These are phyloP conservation scores for Platycnemis pennipes DNA, from an alignment of 2,888 invertebrate species.

Conservation along the genomic window DNA sequence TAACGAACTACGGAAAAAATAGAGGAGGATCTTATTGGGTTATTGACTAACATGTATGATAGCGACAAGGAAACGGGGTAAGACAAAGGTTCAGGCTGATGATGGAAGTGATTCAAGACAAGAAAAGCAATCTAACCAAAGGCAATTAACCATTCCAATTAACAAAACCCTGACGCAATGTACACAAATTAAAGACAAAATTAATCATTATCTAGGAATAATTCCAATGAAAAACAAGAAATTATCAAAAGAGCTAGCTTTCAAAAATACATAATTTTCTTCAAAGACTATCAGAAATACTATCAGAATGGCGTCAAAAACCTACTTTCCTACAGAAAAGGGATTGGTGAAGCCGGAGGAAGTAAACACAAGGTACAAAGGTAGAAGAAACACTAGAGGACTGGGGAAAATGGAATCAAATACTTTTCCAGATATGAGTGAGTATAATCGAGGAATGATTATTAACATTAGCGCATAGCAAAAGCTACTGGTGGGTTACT, in stretches of 20 bases:
- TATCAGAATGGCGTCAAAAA: background rate
- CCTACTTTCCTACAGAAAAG: background rate
- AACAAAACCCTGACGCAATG: background rate
- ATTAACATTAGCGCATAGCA: background rate
- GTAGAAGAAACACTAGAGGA: background rate
- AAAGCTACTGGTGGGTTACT: background rate
- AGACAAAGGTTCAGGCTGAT: background rate
- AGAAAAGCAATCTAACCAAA: constrained; percentile 16
- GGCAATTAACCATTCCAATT: constrained; percentile 8
- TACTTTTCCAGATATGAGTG: background rate
- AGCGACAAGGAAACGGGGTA: background rate
- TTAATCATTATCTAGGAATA: background rate
- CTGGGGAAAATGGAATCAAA: background rate
- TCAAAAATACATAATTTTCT: background rate
- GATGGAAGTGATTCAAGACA: background rate
- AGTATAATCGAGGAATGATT: background rate
- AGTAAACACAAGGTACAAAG: background rate
- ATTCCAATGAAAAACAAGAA: background rate
- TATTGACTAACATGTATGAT: background rate
- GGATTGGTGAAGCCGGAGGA: background rate
- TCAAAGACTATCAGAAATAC: background rate
- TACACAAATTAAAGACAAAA: background rate
- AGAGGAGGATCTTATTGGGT: background rate
- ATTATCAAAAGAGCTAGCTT: constrained; percentile 24
- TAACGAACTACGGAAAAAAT: background rate